A percentile compares a stretch with the other conserved stretches of the same genome.
Conservation (phyloP, 2,888 invertebrate genomes). For the Elegia similella region DNA sequence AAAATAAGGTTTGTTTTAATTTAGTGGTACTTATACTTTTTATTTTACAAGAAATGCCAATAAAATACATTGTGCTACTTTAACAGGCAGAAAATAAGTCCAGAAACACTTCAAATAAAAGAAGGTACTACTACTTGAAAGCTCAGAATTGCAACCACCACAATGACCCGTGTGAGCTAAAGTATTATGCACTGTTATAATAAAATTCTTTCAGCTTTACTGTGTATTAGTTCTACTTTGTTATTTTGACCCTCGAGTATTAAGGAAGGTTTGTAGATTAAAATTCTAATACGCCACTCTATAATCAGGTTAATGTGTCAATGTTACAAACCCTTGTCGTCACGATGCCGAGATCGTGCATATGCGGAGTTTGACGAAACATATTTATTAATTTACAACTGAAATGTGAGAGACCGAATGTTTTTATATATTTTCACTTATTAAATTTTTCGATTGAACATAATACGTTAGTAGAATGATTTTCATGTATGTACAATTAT, state of each 20-base stretch:
- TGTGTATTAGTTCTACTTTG: slow-evolving; percentile 46
- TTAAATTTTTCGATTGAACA: too few relatives aligned
- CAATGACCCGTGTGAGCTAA: slow-evolving; percentile 31
- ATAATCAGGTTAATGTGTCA: slow-evolving; percentile 32
- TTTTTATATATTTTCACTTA: too few relatives aligned
- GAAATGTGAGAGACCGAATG: too few relatives aligned
- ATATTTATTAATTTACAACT: too few relatives aligned
- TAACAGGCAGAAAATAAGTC: background rate
- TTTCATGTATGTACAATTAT: background rate
- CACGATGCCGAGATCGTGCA: slow-evolving; percentile 43
- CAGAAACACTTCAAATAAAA: slow-evolving; percentile 20
- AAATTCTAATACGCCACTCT: slow-evolving; percentile 45
- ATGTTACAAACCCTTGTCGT: slow-evolving; percentile 39
- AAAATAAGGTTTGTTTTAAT: background rate
- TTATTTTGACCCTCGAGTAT: slow-evolving; percentile 37
- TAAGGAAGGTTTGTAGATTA: slow-evolving; percentile 40
- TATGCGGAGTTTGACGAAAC: slow-evolving; percentile 21
- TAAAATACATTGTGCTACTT: background rate
- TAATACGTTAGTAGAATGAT: background rate
- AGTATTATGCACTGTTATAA: slow-evolving; percentile 49
- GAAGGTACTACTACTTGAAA: slow-evolving; percentile 24
- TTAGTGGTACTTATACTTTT: background rate
- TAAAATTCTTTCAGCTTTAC: slow-evolving; percentile 48
- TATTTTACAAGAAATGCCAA: background rate
- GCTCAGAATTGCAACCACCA: slow-evolving; percentile 36